Base-by-base conservation (phyloP, 2,888 invertebrate species). In the Trissolcus brochymenae region DNA sequence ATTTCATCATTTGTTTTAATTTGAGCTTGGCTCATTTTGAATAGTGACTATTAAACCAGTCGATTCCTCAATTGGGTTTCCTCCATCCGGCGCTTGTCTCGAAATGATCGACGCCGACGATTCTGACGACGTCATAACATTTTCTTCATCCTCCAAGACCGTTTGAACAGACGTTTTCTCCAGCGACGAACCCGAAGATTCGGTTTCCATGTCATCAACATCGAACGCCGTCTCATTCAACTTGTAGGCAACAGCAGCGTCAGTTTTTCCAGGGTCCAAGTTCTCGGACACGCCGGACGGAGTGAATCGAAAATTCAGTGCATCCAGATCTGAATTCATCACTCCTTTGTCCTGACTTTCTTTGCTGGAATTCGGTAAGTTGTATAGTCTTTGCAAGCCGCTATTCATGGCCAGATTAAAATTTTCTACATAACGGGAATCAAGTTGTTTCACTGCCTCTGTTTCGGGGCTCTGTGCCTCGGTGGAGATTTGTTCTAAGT, bases 71-170 rank as follows among this genome's bases (percentile, higher is more conserved):
- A 83, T 59, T 2, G 88, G 88, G 68, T 88, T 88, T 0, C 88
- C 88, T 16, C 88, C 88, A 51, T 88, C 88, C 7, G 88, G 88
- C 2, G 88, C 88, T 82, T 88, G 88, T 62, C 88, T 83, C 6
- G 87, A 86, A 13, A 84, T 79, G n/a, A 80, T 84, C 14, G 84
- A 82, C 17, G 84, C 81, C 6, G 86, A 84, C 4, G 82, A 82
- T 61, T 83, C 83, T 7, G 86, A 82, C 4, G 84, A 81, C 29
- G 80, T 81, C 40, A 82, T 68, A 1, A 74, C 79, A 40, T 80
- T 81, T 61, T 83, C 83, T 55, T 81, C 75, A 11, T 83, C 80
- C 4, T 68, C 57, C 35, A 78, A 80, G 2, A 72, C 67, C 11
- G 80, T 80, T 62, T 78, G 80, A 4, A 73, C 49, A 0, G 81